Percentiles rank a stretch among this genome's conserved stretches.
Evolutionary conservation across 2,797 vertebrate genomes (phyloP).

Genomic region (Rousettus madagascariensis): DNA sequence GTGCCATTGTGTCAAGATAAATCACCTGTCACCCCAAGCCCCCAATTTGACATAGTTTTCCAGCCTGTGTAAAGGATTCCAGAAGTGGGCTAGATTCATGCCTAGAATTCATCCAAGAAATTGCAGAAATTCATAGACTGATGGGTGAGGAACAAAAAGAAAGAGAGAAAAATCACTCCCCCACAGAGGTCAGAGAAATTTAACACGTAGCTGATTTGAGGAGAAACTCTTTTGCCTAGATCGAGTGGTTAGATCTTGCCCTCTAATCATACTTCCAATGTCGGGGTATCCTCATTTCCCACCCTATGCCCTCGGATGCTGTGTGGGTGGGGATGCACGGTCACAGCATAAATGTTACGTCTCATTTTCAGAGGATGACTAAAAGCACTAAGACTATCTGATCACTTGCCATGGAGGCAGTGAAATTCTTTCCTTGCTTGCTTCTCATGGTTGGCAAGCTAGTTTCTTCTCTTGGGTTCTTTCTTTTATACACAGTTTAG

Average conservation of each 20-base stretch:
- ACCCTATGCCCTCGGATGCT: background rate
- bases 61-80: constrained; percentile 30
- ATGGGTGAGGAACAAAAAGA: constrained; percentile 11
- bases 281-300: background rate
- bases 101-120: constrained; percentile 51
- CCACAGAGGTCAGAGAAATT: background rate
- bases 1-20: background rate
- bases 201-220: background rate
- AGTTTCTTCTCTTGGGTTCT: background rate
- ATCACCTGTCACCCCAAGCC: background rate
- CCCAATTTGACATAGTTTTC: background rate
- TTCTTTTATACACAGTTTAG: background rate
- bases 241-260: background rate
- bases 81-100: constrained; percentile 29
- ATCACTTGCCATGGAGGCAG: background rate
- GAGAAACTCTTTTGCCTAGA: background rate
- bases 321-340: background rate
- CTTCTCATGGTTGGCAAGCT: background rate
- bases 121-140: constrained; percentile 46
- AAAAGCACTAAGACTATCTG: background rate
- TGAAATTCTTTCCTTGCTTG: background rate
- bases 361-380: background rate
- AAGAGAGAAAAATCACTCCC: background rate
- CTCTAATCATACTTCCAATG: background rate
- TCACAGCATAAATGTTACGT: background rate